Evolutionary conservation across 2,797 vertebrate genomes (phyloP).

Genomic region (Anas bernieri): DNA sequence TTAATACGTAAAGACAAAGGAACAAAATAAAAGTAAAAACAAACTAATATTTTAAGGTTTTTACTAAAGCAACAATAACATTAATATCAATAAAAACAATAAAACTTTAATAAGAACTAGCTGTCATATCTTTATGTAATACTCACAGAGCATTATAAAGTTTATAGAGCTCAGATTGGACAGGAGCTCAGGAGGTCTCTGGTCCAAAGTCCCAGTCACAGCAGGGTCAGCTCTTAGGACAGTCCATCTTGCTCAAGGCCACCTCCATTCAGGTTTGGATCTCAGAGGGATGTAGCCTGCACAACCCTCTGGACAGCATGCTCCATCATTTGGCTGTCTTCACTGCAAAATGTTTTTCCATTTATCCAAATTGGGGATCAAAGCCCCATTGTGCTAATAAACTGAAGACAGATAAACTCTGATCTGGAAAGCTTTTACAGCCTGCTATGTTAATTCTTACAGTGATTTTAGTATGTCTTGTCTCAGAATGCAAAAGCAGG

Average conservation of each 20-base stretch:
- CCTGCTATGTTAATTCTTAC: not conserved
- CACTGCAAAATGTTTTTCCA: not conserved
- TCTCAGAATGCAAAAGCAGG: not conserved
- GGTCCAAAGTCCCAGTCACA: not conserved
- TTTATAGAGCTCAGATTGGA: not conserved
- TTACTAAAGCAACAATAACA: not conserved
- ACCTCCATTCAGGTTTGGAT: no score
- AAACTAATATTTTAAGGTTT: not conserved
- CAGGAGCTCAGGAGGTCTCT: not conserved
- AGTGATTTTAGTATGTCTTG: fast-evolving
- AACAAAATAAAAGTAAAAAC: not conserved
- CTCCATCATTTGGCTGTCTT: not conserved
- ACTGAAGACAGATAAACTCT: not conserved
- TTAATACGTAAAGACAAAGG: not conserved
- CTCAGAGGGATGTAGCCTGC: not conserved
- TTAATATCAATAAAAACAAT: not conserved
- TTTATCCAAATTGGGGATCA: not conserved
- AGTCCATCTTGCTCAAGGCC: not conserved
- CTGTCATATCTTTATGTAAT: not conserved
- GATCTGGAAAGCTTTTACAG: not conserved
- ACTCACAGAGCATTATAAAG: not conserved
- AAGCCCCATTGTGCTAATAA: not conserved
- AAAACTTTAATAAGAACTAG: not conserved
- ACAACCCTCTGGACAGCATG: not conserved
- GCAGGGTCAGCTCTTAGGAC: not conserved